Base-by-base conservation (phyloP, 2,888 invertebrate genomes). In the Asteroscopus sphinx region DNA sequence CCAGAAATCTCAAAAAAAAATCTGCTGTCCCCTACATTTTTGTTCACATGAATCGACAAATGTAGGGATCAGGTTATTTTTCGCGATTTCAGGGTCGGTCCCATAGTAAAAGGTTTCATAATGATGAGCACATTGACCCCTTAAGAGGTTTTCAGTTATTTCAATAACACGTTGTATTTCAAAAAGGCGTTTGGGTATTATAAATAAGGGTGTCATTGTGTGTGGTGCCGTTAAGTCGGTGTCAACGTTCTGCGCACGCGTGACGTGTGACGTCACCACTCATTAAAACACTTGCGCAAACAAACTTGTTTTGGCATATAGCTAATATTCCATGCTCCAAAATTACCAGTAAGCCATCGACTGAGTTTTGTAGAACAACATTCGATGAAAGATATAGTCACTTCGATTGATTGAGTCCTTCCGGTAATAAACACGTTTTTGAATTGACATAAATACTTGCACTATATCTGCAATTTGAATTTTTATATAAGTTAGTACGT, bases 241-340 rank as follows among this genome's bases (percentile, higher is more conserved):
- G 79, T 77, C 76, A 81, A 81, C 72, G 79, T 75, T 74, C 68
- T 60, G 53, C 57, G 70, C 55, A 60, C 48, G 55, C 67, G 57
- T 68, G 66, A 60, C 64, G 47, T 9, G 58, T 85, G 81, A 82
- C 82, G 80, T 82, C 82, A 84, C 68, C 54, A 41, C 49, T 73
- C 73, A 74, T 76, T 79, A 64, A 79, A 78, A 73, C 83, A 87
- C 82, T 85, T 85, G 84, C 79, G 63, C 77, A 83, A 85, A 84
- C 79, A 82, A 75, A 74, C 75, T 76, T 69, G 75, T 71, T 74
- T 78, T 68, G 73, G 62, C 70, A 65, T 59, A 68, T 57, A 68
- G 65, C 75, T 71, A 77, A 82, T 82, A 81, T 79, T 79, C 80
- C 68, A 80, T 65, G 64, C 65, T 60, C 73, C 62, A 78, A 68